Conservation (phyloP, 2,888 invertebrate species). For the Halictus ligatus region DNA sequence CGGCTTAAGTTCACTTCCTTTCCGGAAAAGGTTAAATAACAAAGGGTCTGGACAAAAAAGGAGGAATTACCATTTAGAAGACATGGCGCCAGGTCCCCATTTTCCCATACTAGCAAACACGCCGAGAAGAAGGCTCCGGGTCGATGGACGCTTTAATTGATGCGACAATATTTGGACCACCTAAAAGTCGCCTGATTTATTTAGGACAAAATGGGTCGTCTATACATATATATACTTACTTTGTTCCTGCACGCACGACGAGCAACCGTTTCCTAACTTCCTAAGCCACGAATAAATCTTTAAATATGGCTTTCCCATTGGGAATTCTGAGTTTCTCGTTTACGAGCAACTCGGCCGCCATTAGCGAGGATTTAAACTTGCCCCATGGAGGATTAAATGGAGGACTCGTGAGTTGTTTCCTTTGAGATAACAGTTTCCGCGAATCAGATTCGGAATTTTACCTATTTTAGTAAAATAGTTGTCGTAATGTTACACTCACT, state of each 20-base stretch:
- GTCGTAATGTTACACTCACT: not conserved
- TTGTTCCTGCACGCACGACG: conserved; percentile 64
- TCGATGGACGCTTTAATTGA: conserved; percentile 76
- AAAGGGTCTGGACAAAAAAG: conserved; percentile 39
- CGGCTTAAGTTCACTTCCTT: conserved; percentile 31
- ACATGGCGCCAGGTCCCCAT: conserved; percentile 47
- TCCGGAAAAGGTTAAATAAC: conserved; percentile 38
- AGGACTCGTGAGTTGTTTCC: not conserved
- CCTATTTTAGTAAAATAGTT: not conserved
- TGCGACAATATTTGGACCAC: conserved; percentile 81
- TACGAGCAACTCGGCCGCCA: not conserved
- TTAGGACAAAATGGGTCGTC: conserved; percentile 66
- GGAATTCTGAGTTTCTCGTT: not conserved
- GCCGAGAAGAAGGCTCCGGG: conserved; percentile 10
- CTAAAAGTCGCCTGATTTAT: conserved; percentile 80
- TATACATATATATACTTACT: conserved; percentile 66
- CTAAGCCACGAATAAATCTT: conserved; percentile 21
- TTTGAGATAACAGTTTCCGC: not conserved
- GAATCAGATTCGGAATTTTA: not conserved
- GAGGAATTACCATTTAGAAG: conserved; percentile 45
- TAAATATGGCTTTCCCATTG: conserved; percentile 32
- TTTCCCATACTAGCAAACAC: conserved; percentile 36
- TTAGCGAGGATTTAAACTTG: conserved; percentile 22
- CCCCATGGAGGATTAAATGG: not conserved
- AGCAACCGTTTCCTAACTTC: conserved; percentile 62